Evolutionary conservation across 1,140 invertebrate genomes (phyloP).

Genomic region (Leptoteleia sp.): DNA sequence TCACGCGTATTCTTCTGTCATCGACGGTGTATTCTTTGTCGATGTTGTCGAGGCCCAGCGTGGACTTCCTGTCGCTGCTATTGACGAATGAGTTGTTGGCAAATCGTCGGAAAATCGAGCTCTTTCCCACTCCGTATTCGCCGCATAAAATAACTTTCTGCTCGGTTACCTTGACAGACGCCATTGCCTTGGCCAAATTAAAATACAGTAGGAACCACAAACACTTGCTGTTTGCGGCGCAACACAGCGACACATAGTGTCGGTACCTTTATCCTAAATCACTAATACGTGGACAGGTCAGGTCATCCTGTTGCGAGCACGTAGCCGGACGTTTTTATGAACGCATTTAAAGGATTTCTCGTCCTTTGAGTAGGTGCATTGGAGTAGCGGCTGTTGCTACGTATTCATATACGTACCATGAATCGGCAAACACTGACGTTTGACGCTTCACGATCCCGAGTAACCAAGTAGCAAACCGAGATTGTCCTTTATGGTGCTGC

Average conservation of each 20-base stretch:
- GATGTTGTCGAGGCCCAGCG: slow-evolving; percentile 94
- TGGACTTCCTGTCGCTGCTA: slow-evolving; percentile 90
- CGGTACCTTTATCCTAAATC: slow-evolving; percentile 8
- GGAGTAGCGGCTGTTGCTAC: not conserved
- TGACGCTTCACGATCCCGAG: not conserved
- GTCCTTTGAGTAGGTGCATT: slow-evolving; percentile 2
- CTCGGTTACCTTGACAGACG: slow-evolving; percentile 90
- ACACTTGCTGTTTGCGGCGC: slow-evolving; percentile 14
- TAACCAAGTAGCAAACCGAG: slow-evolving; percentile 10
- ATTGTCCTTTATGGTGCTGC: slow-evolving; percentile 22
- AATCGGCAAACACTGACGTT: slow-evolving; percentile 31
- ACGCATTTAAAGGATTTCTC: slow-evolving; percentile 23
- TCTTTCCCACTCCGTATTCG: slow-evolving; percentile 97
- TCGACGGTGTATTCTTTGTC: slow-evolving; percentile 89
- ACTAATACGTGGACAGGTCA: slow-evolving; percentile 9
- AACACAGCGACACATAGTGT: slow-evolving; percentile 43
- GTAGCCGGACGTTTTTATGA: not conserved
- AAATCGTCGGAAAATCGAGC: slow-evolving; percentile 94
- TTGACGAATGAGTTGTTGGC: slow-evolving; percentile 93
- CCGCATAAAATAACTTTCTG: slow-evolving; percentile 97
- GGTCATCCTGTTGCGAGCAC: slow-evolving; percentile 14
- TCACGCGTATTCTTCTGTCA: slow-evolving; percentile 90
- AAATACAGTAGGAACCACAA: slow-evolving; percentile 42
- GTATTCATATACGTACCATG: slow-evolving; percentile 4
- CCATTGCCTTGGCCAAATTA: slow-evolving; percentile 82